Percentiles rank a stretch among this genome's conserved stretches.
Evolutionary conservation across 2,113 vertebrate genomes (phyloP).

Genomic region (Sorex fumeus): DNA sequence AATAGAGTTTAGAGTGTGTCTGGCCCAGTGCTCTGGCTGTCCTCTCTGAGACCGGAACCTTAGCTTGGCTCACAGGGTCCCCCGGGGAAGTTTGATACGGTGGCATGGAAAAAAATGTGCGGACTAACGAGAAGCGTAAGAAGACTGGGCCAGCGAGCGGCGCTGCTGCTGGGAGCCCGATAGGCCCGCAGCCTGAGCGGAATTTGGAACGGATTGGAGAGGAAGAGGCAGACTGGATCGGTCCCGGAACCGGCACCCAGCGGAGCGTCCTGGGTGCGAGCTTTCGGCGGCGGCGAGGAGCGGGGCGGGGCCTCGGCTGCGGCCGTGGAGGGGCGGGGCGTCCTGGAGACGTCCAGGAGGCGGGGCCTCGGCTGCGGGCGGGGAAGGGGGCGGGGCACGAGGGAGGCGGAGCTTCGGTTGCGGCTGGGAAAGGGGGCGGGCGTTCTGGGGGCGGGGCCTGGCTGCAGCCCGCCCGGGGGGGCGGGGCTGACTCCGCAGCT

Average conservation of each 20-base stretch:
- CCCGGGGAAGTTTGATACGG: constrained; percentile 69
- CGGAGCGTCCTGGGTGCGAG: too few species aligned
- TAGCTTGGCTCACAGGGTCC: neutral
- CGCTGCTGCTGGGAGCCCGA: accelerated
- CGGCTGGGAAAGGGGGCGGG: accelerated
- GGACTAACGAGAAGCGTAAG: too few species aligned
- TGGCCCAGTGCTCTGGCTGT: neutral
- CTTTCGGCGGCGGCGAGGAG: too few species aligned
- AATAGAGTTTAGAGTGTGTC: constrained; percentile 15
- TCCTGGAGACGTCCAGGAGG: accelerated
- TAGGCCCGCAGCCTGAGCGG: neutral
- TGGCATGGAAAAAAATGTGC: neutral
- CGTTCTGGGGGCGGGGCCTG: accelerated
- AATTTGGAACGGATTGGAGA: neutral
- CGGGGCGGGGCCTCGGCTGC: neutral
- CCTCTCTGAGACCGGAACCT: constrained; percentile 38
- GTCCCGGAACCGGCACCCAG: too few species aligned
- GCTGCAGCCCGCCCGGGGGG: neutral
- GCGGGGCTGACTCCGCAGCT: neutral
- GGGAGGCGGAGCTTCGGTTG: neutral
- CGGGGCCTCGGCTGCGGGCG: neutral
- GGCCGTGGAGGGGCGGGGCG: accelerated
- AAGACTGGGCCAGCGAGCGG: neutral
- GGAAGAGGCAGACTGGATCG: accelerated
- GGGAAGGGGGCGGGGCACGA: accelerated